Conservation (phyloP, 2,888 invertebrate genomes). For the Deroplatys truncata region DNA sequence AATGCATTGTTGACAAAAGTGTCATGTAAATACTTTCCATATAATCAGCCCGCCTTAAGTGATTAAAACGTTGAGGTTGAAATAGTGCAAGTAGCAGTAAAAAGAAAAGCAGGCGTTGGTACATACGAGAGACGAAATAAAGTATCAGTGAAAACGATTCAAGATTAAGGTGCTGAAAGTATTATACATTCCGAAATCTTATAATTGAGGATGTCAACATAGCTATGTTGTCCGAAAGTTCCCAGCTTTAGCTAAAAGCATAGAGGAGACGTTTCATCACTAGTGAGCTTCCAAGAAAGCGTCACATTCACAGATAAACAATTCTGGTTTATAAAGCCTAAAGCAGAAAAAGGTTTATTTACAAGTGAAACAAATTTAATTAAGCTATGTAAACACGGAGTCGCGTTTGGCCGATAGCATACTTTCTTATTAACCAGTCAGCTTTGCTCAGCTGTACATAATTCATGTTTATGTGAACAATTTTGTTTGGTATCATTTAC, state of each 20-base stretch:
- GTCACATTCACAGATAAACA: background rate
- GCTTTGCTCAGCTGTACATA: no score
- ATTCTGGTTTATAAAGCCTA: background rate
- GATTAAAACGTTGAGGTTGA: background rate
- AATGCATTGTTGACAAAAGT: background rate
- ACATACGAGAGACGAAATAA: background rate
- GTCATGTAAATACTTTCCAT: background rate
- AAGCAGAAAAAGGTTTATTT: no score
- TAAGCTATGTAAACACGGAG: no score
- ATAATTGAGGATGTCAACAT: background rate
- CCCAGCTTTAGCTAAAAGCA: background rate
- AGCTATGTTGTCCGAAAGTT: background rate
- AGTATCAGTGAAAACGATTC: background rate
- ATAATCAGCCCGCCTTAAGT: background rate
- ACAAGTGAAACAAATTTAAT: no score
- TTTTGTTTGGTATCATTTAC: no score
- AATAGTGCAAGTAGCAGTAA: background rate
- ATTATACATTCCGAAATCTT: background rate
- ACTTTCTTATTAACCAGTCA: no score
- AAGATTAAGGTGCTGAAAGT: background rate
- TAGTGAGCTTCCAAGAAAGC: background rate
- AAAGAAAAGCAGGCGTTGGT: background rate
- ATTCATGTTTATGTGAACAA: no score
- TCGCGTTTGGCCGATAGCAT: no score
- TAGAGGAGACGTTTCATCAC: no score